phyloP scores from a whole-genome alignment of 2,888 invertebrate genomes.

The Acronicta alni region DNA sequence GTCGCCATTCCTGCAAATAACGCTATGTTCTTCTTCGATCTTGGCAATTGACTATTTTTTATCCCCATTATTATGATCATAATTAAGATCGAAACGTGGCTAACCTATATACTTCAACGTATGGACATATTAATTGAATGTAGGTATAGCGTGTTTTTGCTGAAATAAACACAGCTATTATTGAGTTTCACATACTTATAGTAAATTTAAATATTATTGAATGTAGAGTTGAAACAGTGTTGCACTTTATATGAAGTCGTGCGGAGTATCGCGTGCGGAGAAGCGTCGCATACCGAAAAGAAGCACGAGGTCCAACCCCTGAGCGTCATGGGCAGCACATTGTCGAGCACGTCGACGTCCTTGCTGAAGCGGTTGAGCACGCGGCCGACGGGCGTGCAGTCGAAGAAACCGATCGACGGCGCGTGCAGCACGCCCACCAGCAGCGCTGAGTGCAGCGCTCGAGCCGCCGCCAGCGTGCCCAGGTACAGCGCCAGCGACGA shows the following conservation, averaged over 20 bases:
- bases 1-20: too few species aligned
- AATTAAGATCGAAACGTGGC: too few species aligned
- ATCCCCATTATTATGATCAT: too few species aligned
- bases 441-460: conserved; percentile 91
- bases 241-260: conserved; percentile 18
- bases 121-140: too few species aligned
- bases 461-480: conserved; percentile 91
- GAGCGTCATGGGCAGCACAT: conserved; percentile 92
- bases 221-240: conserved; percentile 20
- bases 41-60: too few species aligned
- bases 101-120: too few species aligned
- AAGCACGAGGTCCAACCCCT: conserved; percentile 92
- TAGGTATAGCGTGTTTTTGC: too few species aligned
- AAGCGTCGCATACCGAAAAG: conserved; percentile 87
- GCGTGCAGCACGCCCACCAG: conserved; percentile 91
- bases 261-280: conserved; percentile 10
- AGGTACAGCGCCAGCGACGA: conserved; percentile 91
- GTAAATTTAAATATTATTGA: neutral
- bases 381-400: conserved; percentile 94
- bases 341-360: conserved; percentile 93
- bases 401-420: conserved; percentile 93
- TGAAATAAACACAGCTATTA: neutral
- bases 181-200: neutral
- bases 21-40: too few species aligned
- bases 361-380: conserved; percentile 94